phyloP scores from a whole-genome alignment of 1,140 invertebrate genomes.

The Drosophila auraria region DNA sequence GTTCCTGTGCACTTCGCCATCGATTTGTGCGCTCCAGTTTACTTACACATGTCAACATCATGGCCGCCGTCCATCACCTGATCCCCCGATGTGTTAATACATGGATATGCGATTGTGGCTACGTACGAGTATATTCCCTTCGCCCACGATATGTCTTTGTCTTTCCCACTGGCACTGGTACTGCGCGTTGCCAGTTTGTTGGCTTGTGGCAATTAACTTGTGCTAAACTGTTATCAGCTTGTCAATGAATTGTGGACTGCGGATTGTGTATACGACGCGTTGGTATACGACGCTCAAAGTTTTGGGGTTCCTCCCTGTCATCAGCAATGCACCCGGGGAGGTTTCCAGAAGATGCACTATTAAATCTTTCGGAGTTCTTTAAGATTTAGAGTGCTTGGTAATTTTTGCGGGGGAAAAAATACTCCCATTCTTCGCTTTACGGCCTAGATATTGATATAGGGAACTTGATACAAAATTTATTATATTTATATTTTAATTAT shows the following conservation, averaged over 20 bases:
- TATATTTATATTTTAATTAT: too few species aligned
- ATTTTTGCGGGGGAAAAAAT: too few species aligned
- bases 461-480: too few species aligned
- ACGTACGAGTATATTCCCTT: background rate
- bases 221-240: slow-evolving; percentile 48
- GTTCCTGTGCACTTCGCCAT: slow-evolving; percentile 17
- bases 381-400: too few species aligned
- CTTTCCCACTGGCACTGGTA: slow-evolving; percentile 1
- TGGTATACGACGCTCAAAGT: slow-evolving; percentile 7
- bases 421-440: too few species aligned
- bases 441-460: too few species aligned
- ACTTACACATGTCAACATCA: slow-evolving; percentile 69
- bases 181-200: slow-evolving; percentile 27
- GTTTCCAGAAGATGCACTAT: background rate
- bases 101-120: slow-evolving; percentile 50
- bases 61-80: slow-evolving; percentile 69
- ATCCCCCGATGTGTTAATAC: slow-evolving; percentile 69
- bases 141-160: slow-evolving; percentile 12
- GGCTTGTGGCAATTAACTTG: slow-evolving; percentile 57
- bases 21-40: slow-evolving; percentile 52
- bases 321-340: background rate
- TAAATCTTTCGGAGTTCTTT: background rate
- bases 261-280: slow-evolving; percentile 49
- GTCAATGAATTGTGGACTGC: slow-evolving; percentile 34
- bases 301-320: slow-evolving; percentile 2